phyloP scores from a whole-genome alignment of 2,888 invertebrate species.

The Meghimatium bilineatum region DNA sequence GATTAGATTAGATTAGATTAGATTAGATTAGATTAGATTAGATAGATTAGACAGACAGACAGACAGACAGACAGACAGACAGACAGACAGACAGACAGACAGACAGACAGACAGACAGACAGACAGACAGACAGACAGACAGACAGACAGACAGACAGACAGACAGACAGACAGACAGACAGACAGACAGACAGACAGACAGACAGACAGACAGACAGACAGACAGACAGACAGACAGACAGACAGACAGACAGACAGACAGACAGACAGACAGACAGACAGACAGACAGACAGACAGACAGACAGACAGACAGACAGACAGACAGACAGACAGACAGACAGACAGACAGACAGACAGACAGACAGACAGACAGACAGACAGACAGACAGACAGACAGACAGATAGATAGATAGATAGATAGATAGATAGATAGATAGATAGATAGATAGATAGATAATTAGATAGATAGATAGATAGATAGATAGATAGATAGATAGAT shows the following conservation, averaged over 20 bases:
- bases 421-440: too few species aligned
- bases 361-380: constrained; percentile 3
- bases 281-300: constrained; percentile 23
- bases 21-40: too few species aligned
- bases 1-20: too few species aligned
- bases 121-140: constrained; percentile 26
- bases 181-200: constrained; percentile 21
- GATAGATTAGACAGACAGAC: neutral
- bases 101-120: constrained; percentile 24
- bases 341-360: constrained; percentile 9
- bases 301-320: constrained; percentile 8
- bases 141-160: constrained; percentile 18
- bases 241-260: constrained; percentile 12
- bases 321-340: constrained; percentile 10
- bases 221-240: constrained; percentile 18
- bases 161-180: constrained; percentile 20
- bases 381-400: constrained; percentile 1
- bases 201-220: constrained; percentile 15
- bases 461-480: too few species aligned
- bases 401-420: too few species aligned
- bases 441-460: too few species aligned
- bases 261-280: constrained; percentile 25
- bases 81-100: constrained; percentile 23
- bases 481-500: too few species aligned
- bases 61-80: constrained; percentile 15